Evolutionary conservation across 2,797 vertebrate genomes (phyloP).

Genomic region (Hylomyscus alleni): DNA sequence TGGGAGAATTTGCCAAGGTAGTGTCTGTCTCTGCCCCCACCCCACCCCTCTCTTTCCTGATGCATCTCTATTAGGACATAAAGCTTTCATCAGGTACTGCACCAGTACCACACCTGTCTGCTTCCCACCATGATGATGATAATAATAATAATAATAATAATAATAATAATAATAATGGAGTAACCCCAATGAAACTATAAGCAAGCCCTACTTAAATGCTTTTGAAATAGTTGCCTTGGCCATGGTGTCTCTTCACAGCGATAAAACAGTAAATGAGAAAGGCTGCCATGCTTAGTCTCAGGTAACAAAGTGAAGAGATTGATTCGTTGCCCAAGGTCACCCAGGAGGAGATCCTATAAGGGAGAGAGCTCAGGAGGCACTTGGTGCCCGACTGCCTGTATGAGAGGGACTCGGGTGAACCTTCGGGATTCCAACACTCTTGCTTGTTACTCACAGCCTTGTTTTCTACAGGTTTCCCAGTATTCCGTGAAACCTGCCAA

Average conservation of each 20-base stretch:
- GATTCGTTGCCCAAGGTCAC: not conserved
- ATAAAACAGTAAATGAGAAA: not conserved
- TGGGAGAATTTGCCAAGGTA: not conserved
- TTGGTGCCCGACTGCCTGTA: not conserved
- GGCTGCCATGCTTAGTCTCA: not conserved
- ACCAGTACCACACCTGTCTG: too few relatives aligned
- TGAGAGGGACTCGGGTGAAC: not conserved
- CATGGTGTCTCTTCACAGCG: not conserved
- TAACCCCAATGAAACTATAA: not conserved
- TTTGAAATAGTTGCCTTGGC: not conserved
- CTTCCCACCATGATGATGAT: not conserved
- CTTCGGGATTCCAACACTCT: not conserved
- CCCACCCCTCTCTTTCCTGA: not conserved
- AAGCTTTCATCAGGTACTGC: not conserved
- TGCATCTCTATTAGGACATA: not conserved
- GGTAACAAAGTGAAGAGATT: not conserved
- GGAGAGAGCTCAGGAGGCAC: not conserved
- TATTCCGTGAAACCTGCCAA: not conserved
- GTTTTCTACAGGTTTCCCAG: constrained; percentile 1
- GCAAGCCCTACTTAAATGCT: not conserved
- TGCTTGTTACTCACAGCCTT: not conserved
- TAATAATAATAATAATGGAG: too few relatives aligned
- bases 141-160: too few relatives aligned
- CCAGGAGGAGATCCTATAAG: not conserved
- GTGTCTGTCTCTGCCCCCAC: too few relatives aligned